These are phyloP conservation scores for Mus spicilegus DNA, from an alignment of 2,113 vertebrate species.

Conservation along the genomic window DNA sequence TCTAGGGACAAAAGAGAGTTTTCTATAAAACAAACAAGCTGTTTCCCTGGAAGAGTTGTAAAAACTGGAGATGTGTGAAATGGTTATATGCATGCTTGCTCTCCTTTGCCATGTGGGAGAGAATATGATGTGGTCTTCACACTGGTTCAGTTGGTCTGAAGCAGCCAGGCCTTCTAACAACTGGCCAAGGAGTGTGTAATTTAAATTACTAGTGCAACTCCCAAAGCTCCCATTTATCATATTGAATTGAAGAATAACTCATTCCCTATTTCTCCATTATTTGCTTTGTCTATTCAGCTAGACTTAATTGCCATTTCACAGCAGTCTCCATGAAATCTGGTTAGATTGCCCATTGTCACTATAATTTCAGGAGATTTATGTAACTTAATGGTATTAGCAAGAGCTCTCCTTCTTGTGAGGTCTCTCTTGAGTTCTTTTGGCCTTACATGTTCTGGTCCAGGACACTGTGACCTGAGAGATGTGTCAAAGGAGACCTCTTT, in stretches of 20 bases:
- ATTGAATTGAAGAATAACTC: constrained; percentile 74
- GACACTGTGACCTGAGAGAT: background rate
- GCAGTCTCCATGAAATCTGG: constrained; percentile 73
- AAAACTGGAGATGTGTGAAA: background rate
- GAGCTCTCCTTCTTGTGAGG: constrained; percentile 12
- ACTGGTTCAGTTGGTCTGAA: background rate
- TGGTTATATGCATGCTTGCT: background rate
- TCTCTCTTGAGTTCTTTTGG: constrained; percentile 19
- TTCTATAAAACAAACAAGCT: constrained; percentile 47
- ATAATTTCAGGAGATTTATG: constrained; percentile 59
- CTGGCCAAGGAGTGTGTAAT: constrained; percentile 64
- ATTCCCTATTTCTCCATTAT: constrained; percentile 70
- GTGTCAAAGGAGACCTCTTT: background rate
- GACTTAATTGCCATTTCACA: constrained; percentile 78
- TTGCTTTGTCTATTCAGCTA: constrained; percentile 73
- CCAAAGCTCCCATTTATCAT: constrained; percentile 74
- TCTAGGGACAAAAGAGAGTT: background rate
- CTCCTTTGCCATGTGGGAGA: background rate
- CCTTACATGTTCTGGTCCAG: background rate
- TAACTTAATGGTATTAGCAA: constrained; percentile 63
- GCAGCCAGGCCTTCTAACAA: constrained; percentile 29
- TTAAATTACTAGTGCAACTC: constrained; percentile 68
- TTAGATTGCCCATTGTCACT: constrained; percentile 70
- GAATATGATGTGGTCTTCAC: background rate
- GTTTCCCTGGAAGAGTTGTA: background rate